Conservation (phyloP, 2,888 invertebrate genomes). For the Falcaria lacertinaria region DNA sequence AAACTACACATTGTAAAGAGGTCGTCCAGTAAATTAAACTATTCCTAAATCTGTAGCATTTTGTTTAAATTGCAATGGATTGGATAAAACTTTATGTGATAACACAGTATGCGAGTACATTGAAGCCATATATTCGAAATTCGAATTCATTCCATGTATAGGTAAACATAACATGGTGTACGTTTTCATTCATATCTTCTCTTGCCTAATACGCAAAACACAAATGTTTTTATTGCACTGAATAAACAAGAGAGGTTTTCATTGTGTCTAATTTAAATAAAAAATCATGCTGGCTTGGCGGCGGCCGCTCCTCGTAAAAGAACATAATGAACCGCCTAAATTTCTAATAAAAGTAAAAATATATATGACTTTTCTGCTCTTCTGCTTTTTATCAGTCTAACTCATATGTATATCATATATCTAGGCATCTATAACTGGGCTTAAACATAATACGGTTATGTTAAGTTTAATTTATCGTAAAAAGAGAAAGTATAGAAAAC, state of each 20-base stretch:
- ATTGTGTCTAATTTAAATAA: constrained; percentile 22
- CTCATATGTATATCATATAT: constrained; percentile 5
- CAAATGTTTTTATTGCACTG: neutral
- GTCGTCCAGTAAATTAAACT: too few species aligned
- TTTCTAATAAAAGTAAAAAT: constrained; percentile 38
- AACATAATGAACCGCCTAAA: constrained; percentile 25
- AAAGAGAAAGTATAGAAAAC: too few species aligned
- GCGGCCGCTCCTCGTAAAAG: constrained; percentile 26
- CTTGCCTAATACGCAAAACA: neutral
- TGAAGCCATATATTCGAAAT: too few species aligned
- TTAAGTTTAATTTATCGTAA: neutral
- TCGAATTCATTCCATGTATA: too few species aligned
- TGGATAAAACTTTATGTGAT: too few species aligned
- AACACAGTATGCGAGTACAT: too few species aligned
- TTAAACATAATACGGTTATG: neutral
- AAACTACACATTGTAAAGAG: too few species aligned
- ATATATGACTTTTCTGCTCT: constrained; percentile 36
- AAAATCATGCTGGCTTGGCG: constrained; percentile 21
- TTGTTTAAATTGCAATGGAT: too few species aligned
- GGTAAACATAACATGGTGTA: too few species aligned
- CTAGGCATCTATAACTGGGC: neutral
- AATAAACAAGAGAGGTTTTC: neutral
- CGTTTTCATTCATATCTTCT: too few species aligned
- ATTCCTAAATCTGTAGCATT: too few species aligned
- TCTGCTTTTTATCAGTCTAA: constrained; percentile 27